A percentile compares a stretch with the other conserved stretches of the same genome.
phyloP scores from a whole-genome alignment of 1,140 invertebrate species.

The Meloidogyne exigua region DNA sequence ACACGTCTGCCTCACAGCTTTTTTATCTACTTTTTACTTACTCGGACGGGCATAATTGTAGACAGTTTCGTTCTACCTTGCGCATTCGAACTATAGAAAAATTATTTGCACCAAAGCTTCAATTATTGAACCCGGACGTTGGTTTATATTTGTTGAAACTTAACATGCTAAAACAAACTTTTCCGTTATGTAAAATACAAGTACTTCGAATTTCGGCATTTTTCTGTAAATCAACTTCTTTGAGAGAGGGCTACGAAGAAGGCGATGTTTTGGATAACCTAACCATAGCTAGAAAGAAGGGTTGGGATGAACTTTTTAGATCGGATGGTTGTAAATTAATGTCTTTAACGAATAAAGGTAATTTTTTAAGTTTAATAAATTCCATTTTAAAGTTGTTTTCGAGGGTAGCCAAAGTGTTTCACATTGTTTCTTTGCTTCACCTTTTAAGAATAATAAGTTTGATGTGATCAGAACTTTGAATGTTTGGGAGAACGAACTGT shows the following conservation, averaged over 20 bases:
- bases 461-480: background rate
- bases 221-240: background rate
- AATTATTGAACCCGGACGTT: background rate
- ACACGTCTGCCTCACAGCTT: background rate
- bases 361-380: background rate
- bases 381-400: background rate
- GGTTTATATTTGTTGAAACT: background rate
- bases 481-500: background rate
- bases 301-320: background rate
- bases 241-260: background rate
- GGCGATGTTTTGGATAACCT: background rate
- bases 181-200: background rate
- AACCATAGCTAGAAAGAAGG: background rate
- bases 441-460: background rate
- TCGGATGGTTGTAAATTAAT: background rate
- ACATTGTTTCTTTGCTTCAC: background rate
- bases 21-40: background rate
- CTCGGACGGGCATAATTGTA: background rate
- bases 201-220: background rate
- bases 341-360: background rate
- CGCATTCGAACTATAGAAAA: background rate
- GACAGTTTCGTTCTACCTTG: background rate
- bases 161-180: background rate
- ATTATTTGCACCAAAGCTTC: background rate
- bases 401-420: background rate